These are phyloP conservation scores for Carcinoscorpius rotundicauda DNA, from an alignment of 1,140 invertebrate genomes.

Conservation along the genomic window DNA sequence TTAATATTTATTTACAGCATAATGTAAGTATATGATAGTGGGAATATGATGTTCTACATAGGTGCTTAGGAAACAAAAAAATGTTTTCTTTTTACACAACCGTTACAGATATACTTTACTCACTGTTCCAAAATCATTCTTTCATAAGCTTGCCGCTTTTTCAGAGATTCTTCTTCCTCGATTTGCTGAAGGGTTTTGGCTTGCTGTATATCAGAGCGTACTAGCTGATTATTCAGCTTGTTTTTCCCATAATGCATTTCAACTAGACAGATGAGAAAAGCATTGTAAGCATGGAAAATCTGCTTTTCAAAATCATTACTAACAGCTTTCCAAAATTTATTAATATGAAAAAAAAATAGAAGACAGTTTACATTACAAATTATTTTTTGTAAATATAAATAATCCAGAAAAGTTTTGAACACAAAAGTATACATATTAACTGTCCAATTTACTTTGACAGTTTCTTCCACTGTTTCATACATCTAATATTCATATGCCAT, in stretches of 20 bases:
- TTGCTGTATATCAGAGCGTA: conserved; percentile 73
- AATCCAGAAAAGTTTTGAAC: background rate
- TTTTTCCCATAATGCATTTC: conserved; percentile 72
- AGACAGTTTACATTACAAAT: too few relatives aligned
- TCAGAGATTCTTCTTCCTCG: conserved; percentile 51
- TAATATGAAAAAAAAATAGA: too few relatives aligned
- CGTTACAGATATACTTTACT: conserved; percentile 25
- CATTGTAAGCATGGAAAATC: background rate
- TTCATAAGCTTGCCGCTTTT: conserved; percentile 46
- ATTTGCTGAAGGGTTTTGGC: conserved; percentile 67
- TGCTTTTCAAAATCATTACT: too few relatives aligned
- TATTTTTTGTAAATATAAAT: too few relatives aligned
- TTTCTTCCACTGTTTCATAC: too few relatives aligned
- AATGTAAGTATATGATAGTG: too few relatives aligned
- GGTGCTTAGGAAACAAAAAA: too few relatives aligned
- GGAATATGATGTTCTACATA: too few relatives aligned
- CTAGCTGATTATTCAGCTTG: conserved; percentile 68
- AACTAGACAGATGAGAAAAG: conserved; percentile 39
- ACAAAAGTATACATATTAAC: background rate
- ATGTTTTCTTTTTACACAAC: too few relatives aligned
- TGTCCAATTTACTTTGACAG: background rate
- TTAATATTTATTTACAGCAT: too few relatives aligned
- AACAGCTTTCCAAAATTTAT: too few relatives aligned
- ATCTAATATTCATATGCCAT: too few relatives aligned
- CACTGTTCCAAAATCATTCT: conserved; percentile 48